Conservation (phyloP, 2,797 vertebrate genomes). For the Enteromius thamalakanensis region DNA sequence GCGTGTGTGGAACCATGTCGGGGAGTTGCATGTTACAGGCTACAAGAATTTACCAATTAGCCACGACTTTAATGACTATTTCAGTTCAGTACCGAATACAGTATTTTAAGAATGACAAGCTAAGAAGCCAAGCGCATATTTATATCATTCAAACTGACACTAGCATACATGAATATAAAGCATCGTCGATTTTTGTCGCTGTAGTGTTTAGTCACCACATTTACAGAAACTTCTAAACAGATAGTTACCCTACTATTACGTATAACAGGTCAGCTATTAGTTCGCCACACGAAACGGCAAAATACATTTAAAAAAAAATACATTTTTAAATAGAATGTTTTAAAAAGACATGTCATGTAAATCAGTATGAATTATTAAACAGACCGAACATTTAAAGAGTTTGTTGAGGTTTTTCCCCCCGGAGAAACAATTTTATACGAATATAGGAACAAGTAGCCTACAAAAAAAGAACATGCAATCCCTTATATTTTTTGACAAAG, state of each 20-base stretch:
- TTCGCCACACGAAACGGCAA: not conserved
- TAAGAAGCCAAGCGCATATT: not conserved
- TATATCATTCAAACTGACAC: not conserved
- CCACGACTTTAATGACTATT: not conserved
- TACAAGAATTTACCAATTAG: constrained; percentile 3
- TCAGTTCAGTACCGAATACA: not conserved
- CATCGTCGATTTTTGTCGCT: not conserved
- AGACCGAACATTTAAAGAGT: not conserved
- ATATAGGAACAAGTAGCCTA: not conserved
- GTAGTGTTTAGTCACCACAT: not conserved
- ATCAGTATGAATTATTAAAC: constrained; percentile 18
- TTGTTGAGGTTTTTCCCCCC: not conserved
- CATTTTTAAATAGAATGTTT: not conserved
- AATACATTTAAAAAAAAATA: not conserved
- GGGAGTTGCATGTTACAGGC: not conserved
- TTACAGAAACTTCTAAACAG: not conserved
- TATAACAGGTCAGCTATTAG: not conserved
- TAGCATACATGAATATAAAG: too few relatives aligned
- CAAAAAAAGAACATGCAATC: not conserved
- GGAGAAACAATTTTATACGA: not conserved
- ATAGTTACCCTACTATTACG: not conserved
- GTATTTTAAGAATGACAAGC: not conserved
- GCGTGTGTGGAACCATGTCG: constrained; percentile 17
- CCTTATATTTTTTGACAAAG: not conserved
- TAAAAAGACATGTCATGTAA: not conserved